Base-by-base conservation (phyloP, 35 echinoderm and acorn worm genomes). In the Heliocidaris erythrogramma region DNA sequence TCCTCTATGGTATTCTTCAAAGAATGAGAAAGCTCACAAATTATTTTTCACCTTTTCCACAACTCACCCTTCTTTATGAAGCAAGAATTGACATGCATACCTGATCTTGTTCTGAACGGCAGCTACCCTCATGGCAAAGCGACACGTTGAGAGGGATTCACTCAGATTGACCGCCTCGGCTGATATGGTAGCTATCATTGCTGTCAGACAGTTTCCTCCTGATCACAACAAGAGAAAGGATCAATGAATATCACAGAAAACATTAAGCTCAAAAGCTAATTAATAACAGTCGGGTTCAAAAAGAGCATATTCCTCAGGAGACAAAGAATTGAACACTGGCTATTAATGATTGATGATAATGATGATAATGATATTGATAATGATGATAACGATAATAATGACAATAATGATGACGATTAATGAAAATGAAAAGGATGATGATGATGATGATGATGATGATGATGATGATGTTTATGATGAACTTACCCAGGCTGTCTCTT, bases 161-260 rank as follows among this genome's bases (percentile, higher is more conserved):
- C 96, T 86, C 24, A 96, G 56, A 59, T 96, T 96, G 50, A 90
- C 24, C 6, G 94, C 96, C 32, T 96, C 86, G 1, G 94, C 88
- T 12, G 96, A 96, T 65, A 96, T 24, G 9, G 96, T 96, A 9
- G 96, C 96, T 85, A 96, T 91, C 96, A 96, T 96, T 9, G 96
- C 96, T 53, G 96, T 96, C 88, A 96, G 61, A 78, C 96, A 96
- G 47, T 96, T 96, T 31, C 96, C 96, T 3, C 95, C 95, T 95
- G 71, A 29, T 85, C 60, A 42, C 2, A 69, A 95, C 27, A 88
- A 69, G 88, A 65, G 0, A 18, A 60, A 91, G 16, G 31, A 86
- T 11, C 21, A 13, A 86, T 30, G 2, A 89, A 89, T 47, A 88
- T 31, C 13, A 48, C 65, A 27, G 65, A 78, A 7, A 21, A 78